A percentile compares a stretch with the other conserved stretches of the same genome.
Evolutionary conservation across 2,797 vertebrate genomes (phyloP).

Genomic region (Holocentrus rufus): DNA sequence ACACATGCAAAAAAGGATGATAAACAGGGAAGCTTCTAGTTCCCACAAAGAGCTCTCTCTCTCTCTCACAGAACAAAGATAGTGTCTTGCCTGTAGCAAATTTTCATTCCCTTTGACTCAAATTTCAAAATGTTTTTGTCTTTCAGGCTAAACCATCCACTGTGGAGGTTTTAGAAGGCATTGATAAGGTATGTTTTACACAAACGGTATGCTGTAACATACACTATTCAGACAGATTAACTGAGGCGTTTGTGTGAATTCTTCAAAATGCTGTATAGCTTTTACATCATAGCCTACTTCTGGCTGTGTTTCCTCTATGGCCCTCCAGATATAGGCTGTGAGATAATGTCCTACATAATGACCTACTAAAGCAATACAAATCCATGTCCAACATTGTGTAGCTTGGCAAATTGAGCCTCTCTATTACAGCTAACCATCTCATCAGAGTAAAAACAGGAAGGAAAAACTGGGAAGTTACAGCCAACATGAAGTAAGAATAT

Average conservation of each 20-base stretch:
- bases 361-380: conserved; percentile 2
- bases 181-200: conserved; percentile 90
- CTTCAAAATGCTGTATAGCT: neutral
- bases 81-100: conserved; percentile 10
- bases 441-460: neutral
- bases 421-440: conserved; percentile 8
- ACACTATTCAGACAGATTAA: neutral
- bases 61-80: conserved; percentile 7
- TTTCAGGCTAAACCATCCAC: conserved; percentile 93
- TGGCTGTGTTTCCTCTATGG: neutral
- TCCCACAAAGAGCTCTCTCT: neutral
- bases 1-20: conserved; percentile 14
- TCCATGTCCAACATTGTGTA: conserved; percentile 3
- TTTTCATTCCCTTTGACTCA: conserved; percentile 3
- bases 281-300: neutral
- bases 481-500: neutral
- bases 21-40: conserved; percentile 39
- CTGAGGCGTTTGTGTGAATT: conserved; percentile 1
- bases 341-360: neutral
- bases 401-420: neutral
- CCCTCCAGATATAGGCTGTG: neutral
- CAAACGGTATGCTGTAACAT: neutral
- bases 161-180: conserved; percentile 93
- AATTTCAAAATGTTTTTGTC: conserved; percentile 37
- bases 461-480: too few species aligned